Evolutionary conservation across 2,888 invertebrate genomes (phyloP), one percentile per base, ranked within the genome.

Genomic region (Leucophenga montana): DNA sequence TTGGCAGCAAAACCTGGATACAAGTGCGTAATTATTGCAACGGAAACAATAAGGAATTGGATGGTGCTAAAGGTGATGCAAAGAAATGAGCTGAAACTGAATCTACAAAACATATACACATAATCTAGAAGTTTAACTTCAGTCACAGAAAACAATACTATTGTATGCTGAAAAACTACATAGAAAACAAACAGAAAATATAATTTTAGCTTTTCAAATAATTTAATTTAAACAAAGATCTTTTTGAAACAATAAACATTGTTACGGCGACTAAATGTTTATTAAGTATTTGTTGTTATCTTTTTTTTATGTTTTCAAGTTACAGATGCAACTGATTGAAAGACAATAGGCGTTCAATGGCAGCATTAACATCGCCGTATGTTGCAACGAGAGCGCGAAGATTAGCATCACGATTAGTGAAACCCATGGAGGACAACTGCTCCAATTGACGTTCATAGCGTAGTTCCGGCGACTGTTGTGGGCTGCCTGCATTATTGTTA

Each of bases 321-420:
- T 8, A 39, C 39, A 27, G 2, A 27, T 27, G 2, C 27, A 27
- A 27, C 2, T 27, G 2, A 27, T 27, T 27, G 27, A 27, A 27
- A 27, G 1, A 5, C 39, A 39, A 39, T 90, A 98, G 92, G 91
- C 97, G 93, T 89, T 98, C 98, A 86, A 98, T 95, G 59, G 98
- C 98, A 57, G 96, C 97, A 89, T 97, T 97, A 80, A 98, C 95
- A 89, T 98, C 98, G 71, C 98, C 98, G 88, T 96, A 95, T 69
- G 97, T 96, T 73, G 97, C 97, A 85, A 94, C 94, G 86, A 98
- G 91, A 69, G 98, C 98, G 93, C 96, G 96, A 85, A 99, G 90
- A 90, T 99, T 99, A 72, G 97, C 97, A 85, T 97, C 97, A 85
- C 97, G 92, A 90, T 99, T 97, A 68, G 95, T 92, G 90, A 99